phyloP scores from a whole-genome alignment of 1,140 invertebrate genomes.

The Psix sp. region DNA sequence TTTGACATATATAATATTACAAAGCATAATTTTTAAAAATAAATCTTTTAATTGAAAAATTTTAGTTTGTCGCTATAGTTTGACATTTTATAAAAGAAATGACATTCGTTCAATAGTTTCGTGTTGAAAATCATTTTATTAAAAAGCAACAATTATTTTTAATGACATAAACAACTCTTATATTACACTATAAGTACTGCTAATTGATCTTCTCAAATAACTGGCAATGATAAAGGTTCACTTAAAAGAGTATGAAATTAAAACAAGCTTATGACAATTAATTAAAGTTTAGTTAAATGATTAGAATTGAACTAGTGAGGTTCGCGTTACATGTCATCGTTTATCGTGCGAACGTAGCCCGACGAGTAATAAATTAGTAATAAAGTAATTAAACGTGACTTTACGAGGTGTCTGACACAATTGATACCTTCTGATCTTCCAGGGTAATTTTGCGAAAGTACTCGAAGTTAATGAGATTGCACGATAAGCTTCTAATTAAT shows the following conservation, averaged over 20 bases:
- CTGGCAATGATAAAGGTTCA: slow-evolving; percentile 5
- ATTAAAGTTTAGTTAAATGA: slow-evolving; percentile 59
- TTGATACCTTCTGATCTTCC: slow-evolving; percentile 67
- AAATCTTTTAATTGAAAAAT: too few relatives aligned
- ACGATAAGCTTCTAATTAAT: slow-evolving; percentile 61
- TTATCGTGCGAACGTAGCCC: slow-evolving; percentile 57
- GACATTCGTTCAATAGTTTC: too few relatives aligned
- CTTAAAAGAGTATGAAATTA: slow-evolving; percentile 26
- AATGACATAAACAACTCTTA: too few relatives aligned
- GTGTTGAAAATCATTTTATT: too few relatives aligned
- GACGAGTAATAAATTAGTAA: slow-evolving; percentile 63
- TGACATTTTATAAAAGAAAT: too few relatives aligned
- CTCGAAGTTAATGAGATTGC: slow-evolving; percentile 67
- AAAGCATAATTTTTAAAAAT: too few relatives aligned
- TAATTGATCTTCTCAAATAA: slow-evolving; percentile 2
- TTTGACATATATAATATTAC: too few relatives aligned
- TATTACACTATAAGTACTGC: too few relatives aligned
- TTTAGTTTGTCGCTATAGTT: too few relatives aligned
- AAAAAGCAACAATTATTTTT: too few relatives aligned
- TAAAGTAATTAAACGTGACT: slow-evolving; percentile 65
- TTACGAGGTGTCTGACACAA: slow-evolving; percentile 64
- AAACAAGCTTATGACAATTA: slow-evolving; percentile 52
- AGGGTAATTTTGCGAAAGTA: slow-evolving; percentile 64
- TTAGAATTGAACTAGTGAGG: slow-evolving; percentile 55
- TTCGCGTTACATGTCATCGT: slow-evolving; percentile 61